These are phyloP conservation scores for Aurelia aurita DNA, from an alignment of 30 jellyfish, hydroid and myxozoan genomes.

Conservation along the genomic window DNA sequence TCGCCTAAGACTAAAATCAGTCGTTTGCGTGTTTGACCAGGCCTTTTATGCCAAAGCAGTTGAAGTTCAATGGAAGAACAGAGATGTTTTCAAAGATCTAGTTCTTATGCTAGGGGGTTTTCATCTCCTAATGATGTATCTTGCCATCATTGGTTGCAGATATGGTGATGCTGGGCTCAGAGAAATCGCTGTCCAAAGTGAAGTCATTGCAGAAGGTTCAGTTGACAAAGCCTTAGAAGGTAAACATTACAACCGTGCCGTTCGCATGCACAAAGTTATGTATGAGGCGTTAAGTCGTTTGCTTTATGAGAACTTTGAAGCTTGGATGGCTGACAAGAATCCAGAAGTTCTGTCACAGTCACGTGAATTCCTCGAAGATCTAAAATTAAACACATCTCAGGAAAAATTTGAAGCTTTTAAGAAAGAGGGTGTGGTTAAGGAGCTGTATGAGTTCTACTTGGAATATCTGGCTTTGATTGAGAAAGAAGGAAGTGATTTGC, in stretches of 20 bases:
- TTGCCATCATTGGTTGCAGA: too few species aligned
- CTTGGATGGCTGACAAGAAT: too few species aligned
- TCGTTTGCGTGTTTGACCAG: conserved; percentile 68
- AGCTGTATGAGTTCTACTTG: too few species aligned
- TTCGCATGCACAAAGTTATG: conserved; percentile 35
- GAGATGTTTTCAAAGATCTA: conserved; percentile 13
- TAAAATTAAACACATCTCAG: too few species aligned
- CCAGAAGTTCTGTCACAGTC: too few species aligned
- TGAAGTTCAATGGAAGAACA: conserved; percentile 45
- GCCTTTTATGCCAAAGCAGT: conserved; percentile 49
- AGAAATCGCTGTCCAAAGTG: conserved; percentile 49
- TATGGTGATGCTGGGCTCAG: conserved; percentile 64
- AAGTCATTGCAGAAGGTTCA: conserved; percentile 68
- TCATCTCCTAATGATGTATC: conserved; percentile 45
- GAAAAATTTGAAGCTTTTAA: too few species aligned
- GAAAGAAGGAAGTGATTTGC: conserved; percentile 15
- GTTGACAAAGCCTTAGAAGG: conserved; percentile 53
- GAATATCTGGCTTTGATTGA: too few species aligned
- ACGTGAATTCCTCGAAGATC: too few species aligned
- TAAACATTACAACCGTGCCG: conserved; percentile 41
- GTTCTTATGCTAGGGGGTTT: conserved; percentile 56
- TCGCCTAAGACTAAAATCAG: conserved; percentile 4
- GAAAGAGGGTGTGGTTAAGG: too few species aligned
- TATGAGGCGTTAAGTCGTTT: conserved; percentile 19
- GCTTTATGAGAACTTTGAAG: too few species aligned